Conservation (phyloP, 2,113 vertebrate genomes). For the Microtus pennsylvanicus region DNA sequence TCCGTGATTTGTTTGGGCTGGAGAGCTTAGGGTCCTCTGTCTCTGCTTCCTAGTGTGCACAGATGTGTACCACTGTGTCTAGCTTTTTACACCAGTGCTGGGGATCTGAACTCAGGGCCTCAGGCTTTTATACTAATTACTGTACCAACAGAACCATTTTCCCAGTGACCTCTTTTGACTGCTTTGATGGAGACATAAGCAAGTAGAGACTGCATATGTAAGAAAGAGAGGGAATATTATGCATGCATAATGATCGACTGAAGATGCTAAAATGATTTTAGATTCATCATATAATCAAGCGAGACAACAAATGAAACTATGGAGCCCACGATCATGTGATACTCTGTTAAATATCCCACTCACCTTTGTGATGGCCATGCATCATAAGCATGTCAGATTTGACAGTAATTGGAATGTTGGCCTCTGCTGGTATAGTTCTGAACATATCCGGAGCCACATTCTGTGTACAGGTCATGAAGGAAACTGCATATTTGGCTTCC, state of each 20-base stretch:
- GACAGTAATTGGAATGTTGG: slow-evolving; percentile 92
- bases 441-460: slow-evolving; percentile 90
- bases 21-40: too few relatives aligned
- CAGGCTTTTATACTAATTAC: background rate
- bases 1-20: background rate
- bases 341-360: background rate
- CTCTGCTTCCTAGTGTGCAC: background rate
- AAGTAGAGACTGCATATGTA: background rate
- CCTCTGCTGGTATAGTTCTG: slow-evolving; percentile 92
- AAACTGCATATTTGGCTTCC: slow-evolving; percentile 93
- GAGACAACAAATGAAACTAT: background rate
- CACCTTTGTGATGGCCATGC: slow-evolving; percentile 92
- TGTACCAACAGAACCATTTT: background rate
- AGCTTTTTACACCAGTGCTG: background rate
- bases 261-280: background rate
- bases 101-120: background rate
- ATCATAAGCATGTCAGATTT: slow-evolving; percentile 89
- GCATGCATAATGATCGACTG: background rate
- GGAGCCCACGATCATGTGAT: background rate
- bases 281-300: background rate
- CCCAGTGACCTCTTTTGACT: background rate
- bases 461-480: slow-evolving; percentile 95
- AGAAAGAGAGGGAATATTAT: background rate
- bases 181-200: background rate
- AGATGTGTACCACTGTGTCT: background rate